phyloP scores from a whole-genome alignment of 2,113 vertebrate species.

The Oplegnathus fasciatus region DNA sequence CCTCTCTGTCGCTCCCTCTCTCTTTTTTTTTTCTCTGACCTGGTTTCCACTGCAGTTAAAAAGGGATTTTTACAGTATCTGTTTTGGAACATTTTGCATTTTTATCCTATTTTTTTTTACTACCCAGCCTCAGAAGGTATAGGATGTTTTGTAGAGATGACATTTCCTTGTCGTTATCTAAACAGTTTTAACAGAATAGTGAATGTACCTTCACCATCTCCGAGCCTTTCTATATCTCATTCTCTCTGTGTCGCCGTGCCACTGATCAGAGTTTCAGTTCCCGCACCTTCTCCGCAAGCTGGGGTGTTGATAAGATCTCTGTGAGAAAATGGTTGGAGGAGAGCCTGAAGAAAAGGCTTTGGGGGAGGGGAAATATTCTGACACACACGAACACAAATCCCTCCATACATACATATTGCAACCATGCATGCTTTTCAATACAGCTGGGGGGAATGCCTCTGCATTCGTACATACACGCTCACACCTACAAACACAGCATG shows the following conservation, averaged over 20 bases:
- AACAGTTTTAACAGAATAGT: slow-evolving; percentile 34
- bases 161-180: slow-evolving; percentile 26
- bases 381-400: slow-evolving; percentile 49
- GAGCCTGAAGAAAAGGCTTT: slow-evolving; percentile 52
- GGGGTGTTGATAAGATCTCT: slow-evolving; percentile 70
- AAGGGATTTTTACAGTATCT: slow-evolving; percentile 42
- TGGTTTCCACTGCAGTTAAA: slow-evolving; percentile 69
- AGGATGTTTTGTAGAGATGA: background rate
- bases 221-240: slow-evolving; percentile 34
- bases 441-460: background rate
- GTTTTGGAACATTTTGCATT: slow-evolving; percentile 59
- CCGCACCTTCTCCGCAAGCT: slow-evolving; percentile 56
- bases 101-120: slow-evolving; percentile 23
- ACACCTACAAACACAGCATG: slow-evolving; percentile 46
- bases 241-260: slow-evolving; percentile 39
- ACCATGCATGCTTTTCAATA: slow-evolving; percentile 34
- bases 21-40: slow-evolving; percentile 64
- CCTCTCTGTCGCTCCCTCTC: slow-evolving; percentile 61
- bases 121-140: slow-evolving; percentile 2
- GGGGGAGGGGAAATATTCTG: slow-evolving; percentile 62
- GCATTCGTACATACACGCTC: slow-evolving; percentile 12
- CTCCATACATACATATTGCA: slow-evolving; percentile 47
- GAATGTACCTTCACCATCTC: slow-evolving; percentile 7
- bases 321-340: slow-evolving; percentile 65
- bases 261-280: slow-evolving; percentile 67